Evolutionary conservation across 2,797 vertebrate genomes (phyloP), one percentile per base, ranked within the genome.

Genomic region (Darevskia nairensis): DNA sequence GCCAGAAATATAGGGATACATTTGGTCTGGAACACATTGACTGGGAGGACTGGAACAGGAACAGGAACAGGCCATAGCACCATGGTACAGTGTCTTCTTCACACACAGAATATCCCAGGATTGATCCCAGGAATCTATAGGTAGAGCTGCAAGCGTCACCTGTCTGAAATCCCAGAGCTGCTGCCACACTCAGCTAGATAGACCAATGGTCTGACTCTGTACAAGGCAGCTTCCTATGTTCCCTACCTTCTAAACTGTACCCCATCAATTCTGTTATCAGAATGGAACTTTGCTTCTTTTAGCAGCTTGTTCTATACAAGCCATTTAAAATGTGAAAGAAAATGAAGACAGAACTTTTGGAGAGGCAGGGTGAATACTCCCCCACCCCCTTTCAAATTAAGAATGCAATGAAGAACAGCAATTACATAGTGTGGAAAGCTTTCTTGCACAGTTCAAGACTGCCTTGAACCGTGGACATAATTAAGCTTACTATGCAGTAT

Each of bases 321-420:
- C 21, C 50, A 68, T 80, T 50, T 59, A 69, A 69, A 25, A 83
- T 1, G 77, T 39, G 46, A 86, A 86, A 71, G 29, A 50, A 79
- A 29, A 80, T 27, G 23, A 75, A 32, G 27, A 8, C 9, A 25
- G 29, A 46, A 35, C 17, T 69, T 76, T 66, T 25, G 44, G 59
- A 66, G 21, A 75, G n/a, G 7, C 21, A 74, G 59, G 2, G 6
- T 35, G 4, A 81, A 75, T 32, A 32, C 7, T 32, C n/a, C 19
- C 29, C n/a, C 59, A 17, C 13, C 6, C 21, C 19, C 23, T 23
- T 91, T 86, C 91, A 87, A 92, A 89, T 74, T 75, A 92, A 93
- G 79, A 82, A 82, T 68, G 76, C n/a, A 77, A 77, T 41, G 17
- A 68, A 76, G 39, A 46, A 59, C 17, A 25, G 23, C 4, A 10